A percentile compares a stretch with the other conserved stretches of the same genome.
phyloP scores from a whole-genome alignment of 2,797 vertebrate species.

The Ctenochaetus hawaiiensis region DNA sequence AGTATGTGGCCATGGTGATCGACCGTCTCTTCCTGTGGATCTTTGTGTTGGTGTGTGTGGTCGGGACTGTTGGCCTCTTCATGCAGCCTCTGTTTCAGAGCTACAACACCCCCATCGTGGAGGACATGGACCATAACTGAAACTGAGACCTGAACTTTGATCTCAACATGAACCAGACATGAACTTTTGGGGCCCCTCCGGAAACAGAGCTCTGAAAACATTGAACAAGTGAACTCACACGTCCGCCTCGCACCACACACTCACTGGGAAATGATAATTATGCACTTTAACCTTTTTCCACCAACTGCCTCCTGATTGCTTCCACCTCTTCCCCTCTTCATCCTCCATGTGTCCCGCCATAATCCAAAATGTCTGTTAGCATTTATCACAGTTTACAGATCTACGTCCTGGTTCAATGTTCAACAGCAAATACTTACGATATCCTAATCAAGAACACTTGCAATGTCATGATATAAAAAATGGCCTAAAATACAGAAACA shows the following conservation, averaged over 20 bases:
- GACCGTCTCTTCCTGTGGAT: conserved; percentile 89
- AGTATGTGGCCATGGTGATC: conserved; percentile 90
- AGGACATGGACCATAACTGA: conserved; percentile 74
- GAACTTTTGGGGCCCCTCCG: conserved; percentile 32
- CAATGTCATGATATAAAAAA: background rate
- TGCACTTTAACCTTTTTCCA: conserved; percentile 44
- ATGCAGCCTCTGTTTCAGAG: conserved; percentile 90
- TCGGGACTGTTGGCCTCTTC: conserved; percentile 86
- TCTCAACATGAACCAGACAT: conserved; percentile 35
- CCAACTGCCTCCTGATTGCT: conserved; percentile 18
- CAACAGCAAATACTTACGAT: background rate
- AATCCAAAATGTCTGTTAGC: background rate
- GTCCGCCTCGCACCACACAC: conserved; percentile 36
- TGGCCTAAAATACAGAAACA: background rate
- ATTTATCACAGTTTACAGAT: background rate
- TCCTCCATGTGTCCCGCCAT: background rate
- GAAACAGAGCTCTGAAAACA: conserved; percentile 46
- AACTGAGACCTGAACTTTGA: conserved; percentile 33
- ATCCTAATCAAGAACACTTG: background rate
- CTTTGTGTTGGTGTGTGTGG: conserved; percentile 87
- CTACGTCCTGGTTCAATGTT: background rate
- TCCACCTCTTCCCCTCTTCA: background rate
- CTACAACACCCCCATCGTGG: conserved; percentile 81
- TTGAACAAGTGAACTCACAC: conserved; percentile 50
- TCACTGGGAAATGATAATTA: conserved; percentile 55